A percentile compares a stretch with the other conserved stretches of the same genome.
Conservation (phyloP, 2,888 invertebrate species). For the Drosophila lutescens region DNA sequence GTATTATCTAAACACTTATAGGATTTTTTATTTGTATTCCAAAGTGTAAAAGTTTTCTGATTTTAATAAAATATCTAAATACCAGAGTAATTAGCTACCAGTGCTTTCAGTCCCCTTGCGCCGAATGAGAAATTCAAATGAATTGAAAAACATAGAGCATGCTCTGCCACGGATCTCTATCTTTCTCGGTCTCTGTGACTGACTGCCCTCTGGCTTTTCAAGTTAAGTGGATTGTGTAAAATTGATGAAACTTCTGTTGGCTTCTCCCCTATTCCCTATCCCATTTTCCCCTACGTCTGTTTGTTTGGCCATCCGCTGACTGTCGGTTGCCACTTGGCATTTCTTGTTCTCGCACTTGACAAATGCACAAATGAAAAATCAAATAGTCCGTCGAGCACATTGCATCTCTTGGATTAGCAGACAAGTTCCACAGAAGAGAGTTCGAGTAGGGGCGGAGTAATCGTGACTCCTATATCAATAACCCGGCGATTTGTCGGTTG, state of each 20-base stretch:
- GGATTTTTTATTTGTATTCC: too few relatives aligned
- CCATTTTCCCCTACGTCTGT: slow-evolving; percentile 8
- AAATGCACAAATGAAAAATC: slow-evolving; percentile 68
- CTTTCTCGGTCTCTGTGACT: slow-evolving; percentile 7
- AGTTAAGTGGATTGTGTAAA: slow-evolving; percentile 61
- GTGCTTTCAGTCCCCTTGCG: neutral
- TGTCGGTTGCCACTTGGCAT: slow-evolving; percentile 50
- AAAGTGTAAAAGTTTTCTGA: neutral
- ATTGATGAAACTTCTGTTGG: slow-evolving; percentile 56
- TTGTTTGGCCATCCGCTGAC: slow-evolving; percentile 24
- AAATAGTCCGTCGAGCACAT: slow-evolving; percentile 43
- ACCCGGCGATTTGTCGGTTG: slow-evolving; percentile 58
- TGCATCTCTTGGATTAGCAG: slow-evolving; percentile 46
- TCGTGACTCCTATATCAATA: slow-evolving; percentile 46
- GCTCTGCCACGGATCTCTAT: neutral
- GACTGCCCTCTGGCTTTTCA: slow-evolving; percentile 34
- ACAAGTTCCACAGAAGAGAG: neutral
- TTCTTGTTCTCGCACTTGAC: slow-evolving; percentile 55
- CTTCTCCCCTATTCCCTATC: slow-evolving; percentile 20
- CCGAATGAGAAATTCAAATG: slow-evolving; percentile 29
- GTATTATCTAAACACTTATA: too few relatives aligned
- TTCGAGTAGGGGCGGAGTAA: neutral
- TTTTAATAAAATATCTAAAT: neutral
- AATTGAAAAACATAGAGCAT: slow-evolving; percentile 2
- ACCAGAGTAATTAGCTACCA: slow-evolving; percentile 7